Conservation (phyloP, 2,113 vertebrate species). For the Solenodon paradoxus region DNA sequence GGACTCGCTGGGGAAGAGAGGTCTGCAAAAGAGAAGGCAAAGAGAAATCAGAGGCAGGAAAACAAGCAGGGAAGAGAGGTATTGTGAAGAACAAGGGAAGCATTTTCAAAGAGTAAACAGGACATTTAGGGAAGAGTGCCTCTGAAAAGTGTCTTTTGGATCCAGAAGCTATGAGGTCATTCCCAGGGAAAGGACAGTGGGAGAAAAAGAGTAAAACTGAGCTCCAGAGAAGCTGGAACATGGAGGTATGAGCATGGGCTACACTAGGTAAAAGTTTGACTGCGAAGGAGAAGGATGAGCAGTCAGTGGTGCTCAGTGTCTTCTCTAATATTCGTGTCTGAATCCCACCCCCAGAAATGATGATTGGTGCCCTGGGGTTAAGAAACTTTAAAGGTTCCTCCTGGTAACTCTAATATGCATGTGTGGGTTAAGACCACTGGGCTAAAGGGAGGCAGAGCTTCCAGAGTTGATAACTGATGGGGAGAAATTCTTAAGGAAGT, state of each 20-base stretch:
- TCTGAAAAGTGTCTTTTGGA: neutral
- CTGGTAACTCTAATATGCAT: neutral
- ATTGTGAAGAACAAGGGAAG: neutral
- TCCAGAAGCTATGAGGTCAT: neutral
- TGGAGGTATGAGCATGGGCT: neutral
- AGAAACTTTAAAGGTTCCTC: neutral
- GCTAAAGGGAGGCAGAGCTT: neutral
- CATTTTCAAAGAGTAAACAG: neutral
- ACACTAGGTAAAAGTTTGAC: neutral
- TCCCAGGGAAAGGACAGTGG: neutral
- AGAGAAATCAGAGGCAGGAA: neutral
- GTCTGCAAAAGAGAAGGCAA: neutral
- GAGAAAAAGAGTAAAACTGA: neutral
- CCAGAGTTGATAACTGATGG: neutral
- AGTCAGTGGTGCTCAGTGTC: neutral
- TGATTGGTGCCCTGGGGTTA: neutral
- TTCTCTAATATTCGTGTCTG: neutral
- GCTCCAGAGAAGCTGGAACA: neutral
- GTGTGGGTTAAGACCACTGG: neutral
- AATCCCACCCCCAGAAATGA: neutral
- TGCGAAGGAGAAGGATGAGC: neutral
- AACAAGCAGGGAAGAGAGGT: neutral
- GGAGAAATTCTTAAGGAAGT: neutral
- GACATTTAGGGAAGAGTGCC: neutral
- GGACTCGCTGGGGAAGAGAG: neutral